Conservation (phyloP, 2,888 invertebrate species). For the Megamerina dolium region DNA sequence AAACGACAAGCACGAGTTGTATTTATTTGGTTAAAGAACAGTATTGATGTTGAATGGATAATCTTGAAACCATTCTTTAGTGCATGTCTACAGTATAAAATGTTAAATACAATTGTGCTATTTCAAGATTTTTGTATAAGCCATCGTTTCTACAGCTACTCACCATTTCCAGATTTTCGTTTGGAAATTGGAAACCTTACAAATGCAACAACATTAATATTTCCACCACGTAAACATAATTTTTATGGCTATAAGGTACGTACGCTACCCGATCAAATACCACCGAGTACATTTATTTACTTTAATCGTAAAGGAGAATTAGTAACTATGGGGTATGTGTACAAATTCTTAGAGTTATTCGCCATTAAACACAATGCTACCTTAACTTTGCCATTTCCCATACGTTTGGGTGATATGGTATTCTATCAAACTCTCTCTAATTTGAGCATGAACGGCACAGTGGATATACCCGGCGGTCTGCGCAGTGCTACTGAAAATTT, state of each 20-base stretch:
- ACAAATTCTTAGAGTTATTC: constrained; percentile 8
- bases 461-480: constrained; percentile 14
- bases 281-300: constrained; percentile 6
- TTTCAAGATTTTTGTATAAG: constrained; percentile 10
- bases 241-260: constrained; percentile 6
- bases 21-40: not conserved
- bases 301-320: not conserved
- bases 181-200: not conserved
- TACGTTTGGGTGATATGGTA: constrained; percentile 2
- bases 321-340: constrained; percentile 8
- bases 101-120: constrained; percentile 9
- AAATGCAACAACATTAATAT: not conserved
- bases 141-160: constrained; percentile 8
- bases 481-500: not conserved
- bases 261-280: constrained; percentile 12
- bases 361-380: constrained; percentile 10
- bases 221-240: constrained; percentile 11
- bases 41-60: not conserved
- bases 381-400: constrained; percentile 4
- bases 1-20: constrained; percentile 6
- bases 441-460: constrained; percentile 4
- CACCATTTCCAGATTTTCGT: constrained; percentile 6
- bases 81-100: constrained; percentile 3
- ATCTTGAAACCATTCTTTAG: not conserved
- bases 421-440: constrained; percentile 1